These are phyloP conservation scores for Scartelaos histophorus DNA, from an alignment of 2,113 vertebrate species.

Conservation along the genomic window DNA sequence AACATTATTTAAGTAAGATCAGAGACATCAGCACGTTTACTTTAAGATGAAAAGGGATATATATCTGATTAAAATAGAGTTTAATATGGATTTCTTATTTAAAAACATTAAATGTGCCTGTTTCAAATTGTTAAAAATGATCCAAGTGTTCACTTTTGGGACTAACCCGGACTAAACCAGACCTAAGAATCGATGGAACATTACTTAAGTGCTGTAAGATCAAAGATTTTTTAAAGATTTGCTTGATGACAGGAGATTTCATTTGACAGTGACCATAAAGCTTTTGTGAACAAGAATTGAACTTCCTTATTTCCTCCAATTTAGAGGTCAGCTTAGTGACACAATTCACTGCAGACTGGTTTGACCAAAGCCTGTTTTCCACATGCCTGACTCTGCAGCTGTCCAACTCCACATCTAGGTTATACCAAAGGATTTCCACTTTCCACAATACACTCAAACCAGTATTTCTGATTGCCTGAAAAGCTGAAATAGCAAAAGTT, in stretches of 20 bases:
- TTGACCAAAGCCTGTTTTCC: slow-evolving; percentile 71
- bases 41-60: background rate
- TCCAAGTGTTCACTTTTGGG: too few relatives aligned
- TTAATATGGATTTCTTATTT: background rate
- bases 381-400: slow-evolving; percentile 72
- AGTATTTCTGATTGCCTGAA: slow-evolving; percentile 42
- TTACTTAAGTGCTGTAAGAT: background rate
- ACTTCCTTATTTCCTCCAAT: slow-evolving; percentile 32
- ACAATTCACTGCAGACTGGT: slow-evolving; percentile 56
- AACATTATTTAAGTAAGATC: background rate
- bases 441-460: slow-evolving; percentile 58
- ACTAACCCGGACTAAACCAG: too few relatives aligned
- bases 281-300: slow-evolving; percentile 16
- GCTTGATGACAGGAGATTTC: background rate
- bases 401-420: slow-evolving; percentile 68
- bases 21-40: too few relatives aligned
- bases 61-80: too few relatives aligned
- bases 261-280: background rate
- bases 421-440: slow-evolving; percentile 50
- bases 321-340: slow-evolving; percentile 55
- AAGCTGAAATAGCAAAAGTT: slow-evolving; percentile 57
- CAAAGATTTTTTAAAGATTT: background rate
- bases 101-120: background rate
- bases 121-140: background rate
- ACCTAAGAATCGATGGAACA: too few relatives aligned